Percentiles rank a stretch among this genome's conserved stretches.
These are phyloP conservation scores for Cochlearius cochlearius DNA, from an alignment of 2,113 vertebrate species.

Conservation along the genomic window DNA sequence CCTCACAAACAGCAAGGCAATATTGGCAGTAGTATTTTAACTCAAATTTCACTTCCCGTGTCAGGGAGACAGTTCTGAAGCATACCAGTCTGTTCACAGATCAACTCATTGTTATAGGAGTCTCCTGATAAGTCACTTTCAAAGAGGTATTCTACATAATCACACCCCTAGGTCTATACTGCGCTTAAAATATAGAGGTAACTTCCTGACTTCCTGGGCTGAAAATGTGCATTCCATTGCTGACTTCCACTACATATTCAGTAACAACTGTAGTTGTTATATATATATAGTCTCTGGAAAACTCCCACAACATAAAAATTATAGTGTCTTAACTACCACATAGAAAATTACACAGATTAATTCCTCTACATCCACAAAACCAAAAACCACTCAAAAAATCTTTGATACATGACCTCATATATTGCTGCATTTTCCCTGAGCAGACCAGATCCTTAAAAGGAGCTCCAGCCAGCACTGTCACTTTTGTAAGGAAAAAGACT, in stretches of 20 bases:
- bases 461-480: neutral
- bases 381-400: neutral
- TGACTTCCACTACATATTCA: neutral
- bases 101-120: accelerated
- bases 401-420: neutral
- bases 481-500: neutral
- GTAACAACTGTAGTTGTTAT: neutral
- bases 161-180: neutral
- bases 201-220: neutral
- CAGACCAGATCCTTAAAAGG: neutral
- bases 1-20: neutral
- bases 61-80: neutral
- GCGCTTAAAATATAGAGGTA: neutral
- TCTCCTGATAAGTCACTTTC: neutral
- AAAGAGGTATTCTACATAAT: neutral
- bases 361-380: neutral
- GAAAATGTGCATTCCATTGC: neutral
- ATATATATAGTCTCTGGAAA: neutral
- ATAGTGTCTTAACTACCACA: neutral
- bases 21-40: neutral
- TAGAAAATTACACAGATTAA: neutral
- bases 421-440: neutral
- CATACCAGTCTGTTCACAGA: neutral
- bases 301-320: neutral
- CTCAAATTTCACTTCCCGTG: neutral